Conservation (phyloP, 2,113 vertebrate species). For the Rhinolophus ferrumequinum region DNA sequence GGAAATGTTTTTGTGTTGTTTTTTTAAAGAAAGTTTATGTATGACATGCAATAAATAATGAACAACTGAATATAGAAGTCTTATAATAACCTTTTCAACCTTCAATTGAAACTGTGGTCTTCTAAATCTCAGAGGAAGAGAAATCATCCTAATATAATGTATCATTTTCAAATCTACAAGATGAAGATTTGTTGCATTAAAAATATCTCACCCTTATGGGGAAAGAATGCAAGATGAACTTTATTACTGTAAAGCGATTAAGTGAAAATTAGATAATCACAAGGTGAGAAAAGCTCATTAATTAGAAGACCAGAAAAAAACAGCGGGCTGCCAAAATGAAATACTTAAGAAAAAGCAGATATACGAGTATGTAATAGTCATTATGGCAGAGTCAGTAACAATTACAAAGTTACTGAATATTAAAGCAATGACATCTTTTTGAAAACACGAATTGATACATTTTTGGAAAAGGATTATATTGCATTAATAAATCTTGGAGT, state of each 20-base stretch:
- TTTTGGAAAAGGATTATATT: not conserved
- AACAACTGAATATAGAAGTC: not conserved
- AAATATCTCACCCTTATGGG: not conserved
- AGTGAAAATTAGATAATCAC: constrained; percentile 63
- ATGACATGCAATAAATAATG: constrained; percentile 10
- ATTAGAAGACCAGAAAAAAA: constrained; percentile 50
- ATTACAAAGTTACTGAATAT: constrained; percentile 32
- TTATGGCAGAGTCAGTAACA: constrained; percentile 13
- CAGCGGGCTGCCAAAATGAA: not conserved
- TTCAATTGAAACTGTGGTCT: constrained; percentile 9
- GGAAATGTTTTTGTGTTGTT: not conserved
- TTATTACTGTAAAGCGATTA: constrained; percentile 60
- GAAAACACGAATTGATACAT: not conserved
- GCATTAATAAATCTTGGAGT: not conserved
- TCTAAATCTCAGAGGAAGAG: not conserved
- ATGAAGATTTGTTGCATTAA: not conserved
- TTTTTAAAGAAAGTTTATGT: not conserved
- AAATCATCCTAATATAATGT: not conserved
- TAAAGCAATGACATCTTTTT: not conserved
- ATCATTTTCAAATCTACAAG: not conserved
- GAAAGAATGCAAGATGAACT: constrained; percentile 32
- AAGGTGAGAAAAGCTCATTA: constrained; percentile 60
- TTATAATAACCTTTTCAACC: not conserved
- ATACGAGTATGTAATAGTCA: not conserved
- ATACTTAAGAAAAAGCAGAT: constrained; percentile 2